phyloP scores from a whole-genome alignment of 2,797 vertebrate species.

The Catharus ustulatus region DNA sequence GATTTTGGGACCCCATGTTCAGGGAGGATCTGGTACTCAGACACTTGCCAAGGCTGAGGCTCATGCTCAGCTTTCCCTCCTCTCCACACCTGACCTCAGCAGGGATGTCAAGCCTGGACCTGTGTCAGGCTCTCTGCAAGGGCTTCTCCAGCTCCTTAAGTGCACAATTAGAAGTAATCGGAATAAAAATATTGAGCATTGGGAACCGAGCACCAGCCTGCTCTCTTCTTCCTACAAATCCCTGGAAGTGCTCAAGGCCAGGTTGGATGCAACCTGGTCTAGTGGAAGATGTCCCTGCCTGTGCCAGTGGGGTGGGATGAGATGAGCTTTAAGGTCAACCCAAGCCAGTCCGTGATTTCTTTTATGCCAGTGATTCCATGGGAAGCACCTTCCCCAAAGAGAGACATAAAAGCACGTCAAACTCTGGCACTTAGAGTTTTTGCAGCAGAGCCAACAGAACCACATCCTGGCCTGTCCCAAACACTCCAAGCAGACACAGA shows the following conservation, averaged over 20 bases:
- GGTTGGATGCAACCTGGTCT: background rate
- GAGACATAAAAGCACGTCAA: rapidly evolving
- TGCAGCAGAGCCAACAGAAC: background rate
- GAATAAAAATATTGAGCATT: background rate
- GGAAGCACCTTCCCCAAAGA: background rate
- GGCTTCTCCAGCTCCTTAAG: background rate
- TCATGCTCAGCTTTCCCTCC: background rate
- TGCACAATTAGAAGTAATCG: background rate
- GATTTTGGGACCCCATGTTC: background rate
- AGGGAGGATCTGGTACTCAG: background rate
- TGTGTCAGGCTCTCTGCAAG: background rate
- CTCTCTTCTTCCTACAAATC: background rate
- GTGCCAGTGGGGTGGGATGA: background rate
- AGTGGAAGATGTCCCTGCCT: background rate
- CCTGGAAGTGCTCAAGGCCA: background rate
- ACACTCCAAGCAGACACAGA: background rate
- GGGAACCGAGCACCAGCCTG: background rate
- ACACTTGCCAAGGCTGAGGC: background rate
- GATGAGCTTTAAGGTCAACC: background rate
- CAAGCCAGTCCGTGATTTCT: background rate
- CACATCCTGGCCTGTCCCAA: background rate
- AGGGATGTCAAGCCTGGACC: background rate
- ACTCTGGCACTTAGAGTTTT: background rate
- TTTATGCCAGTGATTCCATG: rapidly evolving
- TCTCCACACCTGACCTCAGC: background rate